phyloP scores from a whole-genome alignment of 2,888 invertebrate species.

The Leucophenga maculata region DNA sequence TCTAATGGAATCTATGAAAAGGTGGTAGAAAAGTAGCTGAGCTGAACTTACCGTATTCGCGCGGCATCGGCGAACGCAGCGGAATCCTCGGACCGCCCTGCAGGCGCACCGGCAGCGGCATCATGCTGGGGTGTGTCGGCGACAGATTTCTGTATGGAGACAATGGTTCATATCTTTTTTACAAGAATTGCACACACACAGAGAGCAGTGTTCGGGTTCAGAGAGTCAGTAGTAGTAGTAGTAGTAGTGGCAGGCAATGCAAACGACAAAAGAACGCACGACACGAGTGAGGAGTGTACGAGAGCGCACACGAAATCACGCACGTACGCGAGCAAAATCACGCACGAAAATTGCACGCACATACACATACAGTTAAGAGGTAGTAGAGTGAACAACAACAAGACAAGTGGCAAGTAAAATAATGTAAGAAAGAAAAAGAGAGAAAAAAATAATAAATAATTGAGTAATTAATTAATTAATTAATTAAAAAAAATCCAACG shows the following conservation, averaged over 20 bases:
- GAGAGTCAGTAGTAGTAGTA: too few species aligned
- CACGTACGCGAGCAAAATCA: slow-evolving; percentile 2
- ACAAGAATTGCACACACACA: slow-evolving; percentile 33
- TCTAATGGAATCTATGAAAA: slow-evolving; percentile 28
- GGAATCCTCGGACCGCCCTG: slow-evolving; percentile 73
- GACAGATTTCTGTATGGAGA: slow-evolving; percentile 74
- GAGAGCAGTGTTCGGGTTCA: slow-evolving; percentile 24
- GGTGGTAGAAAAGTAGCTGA: slow-evolving; percentile 26
- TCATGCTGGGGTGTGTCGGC: slow-evolving; percentile 83
- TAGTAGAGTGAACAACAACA: not conserved
- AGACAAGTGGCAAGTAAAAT: not conserved
- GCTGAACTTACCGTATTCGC: slow-evolving; percentile 89
- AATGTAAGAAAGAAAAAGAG: not conserved
- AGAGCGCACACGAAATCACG: not conserved
- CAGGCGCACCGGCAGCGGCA: slow-evolving; percentile 79
- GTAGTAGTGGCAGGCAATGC: slow-evolving; percentile 10
- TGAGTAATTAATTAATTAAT: not conserved
- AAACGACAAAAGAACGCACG: not conserved
- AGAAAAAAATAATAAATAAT: too few species aligned
- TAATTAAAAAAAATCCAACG: not conserved
- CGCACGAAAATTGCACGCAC: not conserved
- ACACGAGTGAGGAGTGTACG: not conserved
- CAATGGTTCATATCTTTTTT: slow-evolving; percentile 69
- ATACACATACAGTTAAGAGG: too few species aligned
- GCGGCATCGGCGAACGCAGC: slow-evolving; percentile 79